These are phyloP conservation scores for Achroia grisella DNA, from an alignment of 1,140 invertebrate genomes.

Conservation along the genomic window DNA sequence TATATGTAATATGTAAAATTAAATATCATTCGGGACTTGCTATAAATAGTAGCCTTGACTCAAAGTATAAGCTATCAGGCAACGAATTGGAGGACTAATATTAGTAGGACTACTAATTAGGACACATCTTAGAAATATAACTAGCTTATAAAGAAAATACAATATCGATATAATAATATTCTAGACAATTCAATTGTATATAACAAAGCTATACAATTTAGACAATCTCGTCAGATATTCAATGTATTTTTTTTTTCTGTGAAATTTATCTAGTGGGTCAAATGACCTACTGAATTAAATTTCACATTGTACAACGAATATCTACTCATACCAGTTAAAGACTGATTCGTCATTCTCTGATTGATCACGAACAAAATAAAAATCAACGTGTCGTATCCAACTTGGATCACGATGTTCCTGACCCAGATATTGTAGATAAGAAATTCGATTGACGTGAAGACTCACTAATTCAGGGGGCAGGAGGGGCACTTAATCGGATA, in stretches of 20 bases:
- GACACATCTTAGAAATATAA: no score
- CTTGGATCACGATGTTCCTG: conserved; percentile 52
- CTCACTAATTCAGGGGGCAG: conserved; percentile 39
- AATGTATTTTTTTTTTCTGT: conserved; percentile 13
- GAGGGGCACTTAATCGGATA: conserved; percentile 6
- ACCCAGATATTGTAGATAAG: conserved; percentile 60
- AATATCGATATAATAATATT: no score
- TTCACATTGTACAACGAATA: conserved; percentile 18
- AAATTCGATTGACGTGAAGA: conserved; percentile 58
- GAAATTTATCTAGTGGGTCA: conserved; percentile 7
- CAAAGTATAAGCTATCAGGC: no score
- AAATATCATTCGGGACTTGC: no score
- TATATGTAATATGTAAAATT: no score
- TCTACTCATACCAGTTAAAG: conserved; percentile 24
- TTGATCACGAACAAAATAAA: conserved; percentile 55
- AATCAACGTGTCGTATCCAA: conserved; percentile 43
- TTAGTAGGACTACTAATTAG: no score
- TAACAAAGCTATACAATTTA: no score
- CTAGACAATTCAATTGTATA: no score
- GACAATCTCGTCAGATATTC: no score
- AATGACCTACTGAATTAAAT: conserved; percentile 19
- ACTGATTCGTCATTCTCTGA: conserved; percentile 54
- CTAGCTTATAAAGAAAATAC: no score
- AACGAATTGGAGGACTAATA: no score
- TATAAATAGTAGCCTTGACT: no score